Conservation (phyloP, 1,140 invertebrate genomes). For the Ectropis grisescens region DNA sequence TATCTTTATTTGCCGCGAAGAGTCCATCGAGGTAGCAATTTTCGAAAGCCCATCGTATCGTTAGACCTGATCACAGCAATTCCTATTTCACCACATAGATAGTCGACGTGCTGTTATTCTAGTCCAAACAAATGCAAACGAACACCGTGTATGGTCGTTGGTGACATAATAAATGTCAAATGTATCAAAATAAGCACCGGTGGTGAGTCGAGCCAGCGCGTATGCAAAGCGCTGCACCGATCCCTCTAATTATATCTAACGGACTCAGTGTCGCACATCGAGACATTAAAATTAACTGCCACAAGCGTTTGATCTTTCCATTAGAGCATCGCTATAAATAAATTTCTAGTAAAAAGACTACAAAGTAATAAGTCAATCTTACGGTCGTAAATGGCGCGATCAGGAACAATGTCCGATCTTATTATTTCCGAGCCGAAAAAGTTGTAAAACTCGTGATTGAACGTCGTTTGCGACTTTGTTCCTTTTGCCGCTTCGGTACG, state of each 20-base stretch:
- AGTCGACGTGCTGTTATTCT: no score
- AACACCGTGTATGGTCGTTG: no score
- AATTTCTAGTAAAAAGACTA: constrained; percentile 40
- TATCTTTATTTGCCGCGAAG: no score
- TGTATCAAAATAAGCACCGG: constrained; percentile 44
- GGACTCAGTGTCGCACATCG: constrained; percentile 44
- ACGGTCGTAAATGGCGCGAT: constrained; percentile 11
- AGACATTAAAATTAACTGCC: constrained; percentile 67
- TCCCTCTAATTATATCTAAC: constrained; percentile 64
- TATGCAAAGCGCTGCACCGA: constrained; percentile 36
- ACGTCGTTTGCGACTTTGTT: no score
- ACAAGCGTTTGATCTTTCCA: constrained; percentile 64
- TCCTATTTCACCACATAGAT: no score
- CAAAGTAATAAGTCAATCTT: constrained; percentile 43
- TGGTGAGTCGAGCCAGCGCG: constrained; percentile 2
- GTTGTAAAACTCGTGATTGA: no score
- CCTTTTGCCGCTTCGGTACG: no score
- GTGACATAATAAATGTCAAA: constrained; percentile 57
- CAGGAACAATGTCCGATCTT: constrained; percentile 26
- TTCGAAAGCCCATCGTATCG: no score
- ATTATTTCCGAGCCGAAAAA: no score
- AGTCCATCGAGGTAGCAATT: no score
- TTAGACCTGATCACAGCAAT: no score
- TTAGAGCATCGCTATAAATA: constrained; percentile 61
- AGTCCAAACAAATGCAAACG: no score